Evolutionary conservation across 2,113 vertebrate species (phyloP).

Genomic region (Oncorhynchus mykiss): DNA sequence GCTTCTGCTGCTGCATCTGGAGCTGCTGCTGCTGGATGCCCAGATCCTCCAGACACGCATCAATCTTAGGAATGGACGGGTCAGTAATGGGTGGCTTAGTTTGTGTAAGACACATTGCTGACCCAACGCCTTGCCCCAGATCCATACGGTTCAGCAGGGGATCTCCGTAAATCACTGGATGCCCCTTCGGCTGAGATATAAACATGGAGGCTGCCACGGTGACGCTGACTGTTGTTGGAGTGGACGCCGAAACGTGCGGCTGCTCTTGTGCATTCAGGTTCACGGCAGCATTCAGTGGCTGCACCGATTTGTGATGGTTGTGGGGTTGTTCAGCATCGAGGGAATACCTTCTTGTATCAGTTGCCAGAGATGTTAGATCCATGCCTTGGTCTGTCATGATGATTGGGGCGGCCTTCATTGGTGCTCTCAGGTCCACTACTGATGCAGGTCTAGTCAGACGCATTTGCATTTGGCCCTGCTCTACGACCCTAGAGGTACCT

Average conservation of each 20-base stretch:
- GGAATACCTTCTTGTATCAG: constrained; percentile 89
- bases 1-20: constrained; percentile 79
- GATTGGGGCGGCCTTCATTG: constrained; percentile 86
- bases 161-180: constrained; percentile 89
- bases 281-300: constrained; percentile 85
- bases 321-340: constrained; percentile 83
- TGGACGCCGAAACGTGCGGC: constrained; percentile 80
- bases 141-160: constrained; percentile 92
- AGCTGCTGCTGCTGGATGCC: constrained; percentile 76
- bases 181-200: constrained; percentile 83
- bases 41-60: constrained; percentile 82
- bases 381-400: constrained; percentile 98
- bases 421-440: constrained; percentile 87
- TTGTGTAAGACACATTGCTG: constrained; percentile 89
- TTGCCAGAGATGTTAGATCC: constrained; percentile 94
- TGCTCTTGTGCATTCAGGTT: constrained; percentile 96
- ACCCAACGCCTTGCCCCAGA: constrained; percentile 87
- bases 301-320: constrained; percentile 85
- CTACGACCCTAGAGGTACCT: constrained; percentile 79
- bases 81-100: constrained; percentile 78
- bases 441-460: constrained; percentile 74
- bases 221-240: constrained; percentile 77
- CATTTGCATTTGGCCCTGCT: constrained; percentile 80
- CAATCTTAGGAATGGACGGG: constrained; percentile 74
- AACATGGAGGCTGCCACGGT: constrained; percentile 89